phyloP scores from a whole-genome alignment of 1,140 invertebrate genomes.

The Heliconius himera region DNA sequence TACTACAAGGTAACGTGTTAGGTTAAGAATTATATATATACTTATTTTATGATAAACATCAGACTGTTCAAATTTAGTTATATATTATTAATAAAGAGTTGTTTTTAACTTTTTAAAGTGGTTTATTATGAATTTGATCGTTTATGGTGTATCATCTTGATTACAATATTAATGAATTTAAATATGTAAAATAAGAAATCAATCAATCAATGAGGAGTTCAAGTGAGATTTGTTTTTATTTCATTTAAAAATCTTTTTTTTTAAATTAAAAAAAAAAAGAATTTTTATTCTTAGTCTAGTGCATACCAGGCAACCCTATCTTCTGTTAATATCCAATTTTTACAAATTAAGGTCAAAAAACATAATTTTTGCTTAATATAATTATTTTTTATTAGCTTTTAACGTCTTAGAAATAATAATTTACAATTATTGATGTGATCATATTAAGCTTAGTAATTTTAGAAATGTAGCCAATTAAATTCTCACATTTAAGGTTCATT shows the following conservation, averaged over 20 bases:
- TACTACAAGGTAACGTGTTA: too few relatives aligned
- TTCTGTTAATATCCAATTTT: not conserved
- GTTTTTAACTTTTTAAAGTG: too few relatives aligned
- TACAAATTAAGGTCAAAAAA: constrained; percentile 19
- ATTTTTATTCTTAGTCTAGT: not conserved
- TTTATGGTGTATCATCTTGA: too few relatives aligned
- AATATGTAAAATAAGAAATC: too few relatives aligned
- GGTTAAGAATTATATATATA: too few relatives aligned
- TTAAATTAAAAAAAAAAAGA: too few relatives aligned
- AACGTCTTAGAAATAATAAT: constrained; percentile 8
- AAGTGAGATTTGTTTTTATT: not conserved
- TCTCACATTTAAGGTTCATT: constrained; percentile 40
- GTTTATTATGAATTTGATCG: too few relatives aligned
- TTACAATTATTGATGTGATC: constrained; percentile 20
- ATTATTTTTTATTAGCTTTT: not conserved
- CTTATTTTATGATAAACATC: too few relatives aligned
- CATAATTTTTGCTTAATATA: not conserved
- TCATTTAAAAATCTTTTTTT: not conserved
- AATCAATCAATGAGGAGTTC: too few relatives aligned
- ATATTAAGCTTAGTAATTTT: constrained; percentile 13
- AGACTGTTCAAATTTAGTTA: too few relatives aligned
- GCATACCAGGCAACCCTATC: not conserved
- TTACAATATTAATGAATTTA: too few relatives aligned
- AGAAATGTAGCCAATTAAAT: constrained; percentile 31
- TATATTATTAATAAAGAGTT: too few relatives aligned